Evolutionary conservation across 2,797 vertebrate genomes (phyloP), one percentile per base, ranked within the genome.

Genomic region (Channa striata): DNA sequence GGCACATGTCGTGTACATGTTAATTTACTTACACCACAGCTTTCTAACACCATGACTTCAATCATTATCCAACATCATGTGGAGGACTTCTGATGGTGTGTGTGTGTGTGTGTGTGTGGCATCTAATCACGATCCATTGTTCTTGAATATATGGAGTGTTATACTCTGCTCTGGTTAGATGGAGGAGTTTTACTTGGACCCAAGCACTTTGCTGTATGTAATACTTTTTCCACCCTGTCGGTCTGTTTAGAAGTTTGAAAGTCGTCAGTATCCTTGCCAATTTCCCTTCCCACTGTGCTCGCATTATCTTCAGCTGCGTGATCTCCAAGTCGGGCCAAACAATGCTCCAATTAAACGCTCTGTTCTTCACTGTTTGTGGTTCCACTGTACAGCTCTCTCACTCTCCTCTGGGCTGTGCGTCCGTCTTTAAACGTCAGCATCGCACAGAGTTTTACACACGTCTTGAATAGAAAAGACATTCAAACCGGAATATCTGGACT

Each of bases 301-400:
- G 40, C 44, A 57, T 72, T 14, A 78, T 61, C 39, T 65, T 77
- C 57, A 66, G n/a, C 68, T 23, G 50, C 43, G 33, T 43, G 34
- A 25, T 51, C 57, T 71, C 20, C 54, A n/a, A 42, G 48, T 49
- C 23, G 17, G 52, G 42, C 11, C 50, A 71, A 56, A 51, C 9
- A 46, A 59, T 64, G 40, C 20, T 53, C 40, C 63, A 72, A 21
- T 47, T 58, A 56, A 33, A 49, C 36, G n/a, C 17, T 5, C 16
- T 11, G 11, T 42, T 47, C 25, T 20, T n/a, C 11, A 44, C 46
- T 16, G 33, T 58, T 21, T 44, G 36, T 39, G 11, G 49, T 10
- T 49, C 60, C 25, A 30, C 25, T 30, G 25, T 44, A 42, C 43
- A 44, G 20, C 37, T 47, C 57, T 8, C 17, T n/a, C 12, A 16